Conservation (phyloP, 2,797 vertebrate genomes). For the Eospalax fontanierii region DNA sequence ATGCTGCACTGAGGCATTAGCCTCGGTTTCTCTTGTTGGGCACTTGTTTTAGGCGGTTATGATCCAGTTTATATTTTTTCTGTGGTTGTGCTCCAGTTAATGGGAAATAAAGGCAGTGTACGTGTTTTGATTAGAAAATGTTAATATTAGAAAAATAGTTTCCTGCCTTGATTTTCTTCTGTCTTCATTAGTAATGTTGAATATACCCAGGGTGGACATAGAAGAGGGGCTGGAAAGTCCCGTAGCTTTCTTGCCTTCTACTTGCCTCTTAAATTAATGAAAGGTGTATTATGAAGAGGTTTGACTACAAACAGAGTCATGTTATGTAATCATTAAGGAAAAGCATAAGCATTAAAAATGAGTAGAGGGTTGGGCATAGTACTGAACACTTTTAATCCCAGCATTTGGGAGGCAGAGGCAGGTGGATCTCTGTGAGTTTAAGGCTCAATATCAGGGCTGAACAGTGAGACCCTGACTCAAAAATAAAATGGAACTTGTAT, state of each 20-base stretch:
- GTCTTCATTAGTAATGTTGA: slow-evolving; percentile 1
- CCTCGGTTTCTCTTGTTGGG: not conserved
- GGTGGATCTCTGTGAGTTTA: too few species aligned
- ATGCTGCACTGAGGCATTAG: not conserved
- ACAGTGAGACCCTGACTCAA: too few species aligned
- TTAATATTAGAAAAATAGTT: not conserved
- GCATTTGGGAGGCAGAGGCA: too few species aligned
- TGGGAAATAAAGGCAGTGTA: not conserved
- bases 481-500: too few species aligned
- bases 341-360: not conserved
- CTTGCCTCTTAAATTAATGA: not conserved
- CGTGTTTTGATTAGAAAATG: slow-evolving; percentile 37
- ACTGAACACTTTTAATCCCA: too few species aligned
- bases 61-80: too few species aligned
- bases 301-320: not conserved
- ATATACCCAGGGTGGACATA: not conserved
- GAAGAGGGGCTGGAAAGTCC: not conserved
- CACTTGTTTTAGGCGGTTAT: not conserved
- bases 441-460: too few species aligned
- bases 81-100: not conserved
- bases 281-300: not conserved
- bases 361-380: not conserved
- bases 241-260: not conserved
- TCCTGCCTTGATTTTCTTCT: slow-evolving; percentile 22
- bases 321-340: not conserved